Evolutionary conservation across 2,797 vertebrate species (phyloP), one percentile per base, ranked within the genome.

Genomic region (Argyrosomus regius): DNA sequence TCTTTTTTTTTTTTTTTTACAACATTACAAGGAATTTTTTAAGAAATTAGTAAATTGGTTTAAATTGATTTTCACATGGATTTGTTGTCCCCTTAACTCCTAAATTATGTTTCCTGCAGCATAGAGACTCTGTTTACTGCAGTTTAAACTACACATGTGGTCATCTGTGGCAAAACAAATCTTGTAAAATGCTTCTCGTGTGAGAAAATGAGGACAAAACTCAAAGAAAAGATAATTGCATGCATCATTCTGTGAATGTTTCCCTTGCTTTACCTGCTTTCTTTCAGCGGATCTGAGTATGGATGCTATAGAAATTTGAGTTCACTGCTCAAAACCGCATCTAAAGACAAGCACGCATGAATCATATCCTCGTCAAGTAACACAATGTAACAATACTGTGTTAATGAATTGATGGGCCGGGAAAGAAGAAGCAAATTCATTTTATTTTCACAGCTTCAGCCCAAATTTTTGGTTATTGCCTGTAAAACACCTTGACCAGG

Each of bases 311-410:
- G 43, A 65, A 50, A 50, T 74, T 10, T 66, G 11, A 67, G 18
- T 31, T 7, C 31, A 52, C n/a, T 41, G 20, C 26, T 28, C 24
- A 46, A 46, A 69, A 28, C 20, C 45, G 39, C 53, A 68, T 14
- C 11, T 18, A 46, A 46, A 57, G 11, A 28, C 35, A 50, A 45
- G 43, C 10, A 5, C 35, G 31, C 46, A 74, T 60, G 16, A 86
- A 83, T 83, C 78, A 76, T 71, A 28, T 46, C 77, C 79, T 35
- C 81, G 52, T 85, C 69, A 71, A 64, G 48, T 80, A 81, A 84
- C 54, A 71, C 58, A 82, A 81, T 69, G 78, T 56, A 70, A 77
- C 50, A 82, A 49, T 60, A 58, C 48, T 59, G 71, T 46, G 50
- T 31, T 69, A 24, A 58, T 61, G 11, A 20, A 10, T 18, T 60